phyloP scores from a whole-genome alignment of 2,888 invertebrate species.

The Epinotia ramella region DNA sequence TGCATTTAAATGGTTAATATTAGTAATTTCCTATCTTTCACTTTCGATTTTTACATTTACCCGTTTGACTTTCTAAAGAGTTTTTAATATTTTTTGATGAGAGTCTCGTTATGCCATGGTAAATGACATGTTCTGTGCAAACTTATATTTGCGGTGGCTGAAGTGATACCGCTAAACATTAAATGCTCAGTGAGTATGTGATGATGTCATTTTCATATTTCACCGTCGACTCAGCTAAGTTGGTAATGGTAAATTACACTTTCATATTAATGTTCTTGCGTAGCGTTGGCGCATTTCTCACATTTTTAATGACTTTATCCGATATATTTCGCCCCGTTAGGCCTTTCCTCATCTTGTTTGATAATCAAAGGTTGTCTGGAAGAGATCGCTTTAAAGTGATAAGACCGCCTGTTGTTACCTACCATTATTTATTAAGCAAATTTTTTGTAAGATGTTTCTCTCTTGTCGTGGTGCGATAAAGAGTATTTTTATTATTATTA shows the following conservation, averaged over 20 bases:
- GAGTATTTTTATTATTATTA: too few species aligned
- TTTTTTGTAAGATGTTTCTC: too few species aligned
- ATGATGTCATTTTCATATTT: conserved; percentile 6
- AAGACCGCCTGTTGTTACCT: too few species aligned
- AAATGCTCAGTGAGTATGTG: not conserved
- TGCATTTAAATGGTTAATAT: conserved; percentile 46
- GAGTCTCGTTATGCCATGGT: conserved; percentile 24
- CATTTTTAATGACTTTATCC: not conserved
- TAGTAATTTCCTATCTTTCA: conserved; percentile 46
- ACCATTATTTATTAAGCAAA: too few species aligned
- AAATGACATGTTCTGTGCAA: conserved; percentile 22
- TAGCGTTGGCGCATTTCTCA: not conserved
- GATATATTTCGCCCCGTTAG: not conserved
- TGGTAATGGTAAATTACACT: conserved; percentile 32
- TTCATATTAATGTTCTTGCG: conserved; percentile 15
- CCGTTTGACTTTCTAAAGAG: conserved; percentile 52
- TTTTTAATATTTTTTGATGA: conserved; percentile 48
- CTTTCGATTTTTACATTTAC: conserved; percentile 48
- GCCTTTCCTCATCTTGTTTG: not conserved
- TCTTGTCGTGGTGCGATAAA: too few species aligned
- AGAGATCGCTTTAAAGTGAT: too few species aligned
- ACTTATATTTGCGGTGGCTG: conserved; percentile 8
- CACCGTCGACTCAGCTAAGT: not conserved
- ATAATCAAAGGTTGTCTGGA: too few species aligned
- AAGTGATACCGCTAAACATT: not conserved